Evolutionary conservation across 2,113 vertebrate genomes (phyloP).

Genomic region (Labeo catla): DNA sequence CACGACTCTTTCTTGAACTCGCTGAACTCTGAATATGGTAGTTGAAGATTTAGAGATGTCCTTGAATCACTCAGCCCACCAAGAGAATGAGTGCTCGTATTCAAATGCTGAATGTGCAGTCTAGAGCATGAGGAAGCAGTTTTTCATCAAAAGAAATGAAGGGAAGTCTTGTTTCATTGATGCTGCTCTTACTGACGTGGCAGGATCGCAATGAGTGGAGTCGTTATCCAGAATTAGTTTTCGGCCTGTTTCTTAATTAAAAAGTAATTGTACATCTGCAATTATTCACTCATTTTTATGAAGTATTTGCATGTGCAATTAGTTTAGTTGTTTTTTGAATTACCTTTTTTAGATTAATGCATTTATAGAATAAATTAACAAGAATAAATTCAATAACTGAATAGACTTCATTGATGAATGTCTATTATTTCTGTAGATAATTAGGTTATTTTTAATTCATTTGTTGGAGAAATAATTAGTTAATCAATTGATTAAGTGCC

Average conservation of each 20-base stretch:
- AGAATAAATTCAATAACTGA: neutral
- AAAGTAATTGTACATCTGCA: neutral
- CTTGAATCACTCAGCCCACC: neutral
- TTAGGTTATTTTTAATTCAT: neutral
- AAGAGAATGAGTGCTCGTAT: neutral
- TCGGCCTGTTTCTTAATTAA: neutral
- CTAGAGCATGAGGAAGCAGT: constrained; percentile 42
- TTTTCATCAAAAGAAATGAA: constrained; percentile 43
- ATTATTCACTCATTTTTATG: neutral
- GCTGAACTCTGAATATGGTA: neutral
- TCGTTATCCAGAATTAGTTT: neutral
- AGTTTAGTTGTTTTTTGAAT: neutral
- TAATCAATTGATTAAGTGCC: neutral
- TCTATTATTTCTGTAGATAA: neutral
- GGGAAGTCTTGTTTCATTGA: constrained; percentile 44
- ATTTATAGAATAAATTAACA: neutral
- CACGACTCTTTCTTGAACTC: neutral
- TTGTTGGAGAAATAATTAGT: neutral
- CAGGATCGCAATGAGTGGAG: constrained; percentile 33
- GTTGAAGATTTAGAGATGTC: neutral
- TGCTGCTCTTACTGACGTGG: constrained; percentile 35
- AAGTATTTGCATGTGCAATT: neutral
- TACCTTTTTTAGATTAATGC: neutral
- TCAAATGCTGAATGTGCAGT: constrained; percentile 47
- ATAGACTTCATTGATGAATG: neutral